phyloP scores from a whole-genome alignment of 2,113 vertebrate species.

The Atractosteus spatula region DNA sequence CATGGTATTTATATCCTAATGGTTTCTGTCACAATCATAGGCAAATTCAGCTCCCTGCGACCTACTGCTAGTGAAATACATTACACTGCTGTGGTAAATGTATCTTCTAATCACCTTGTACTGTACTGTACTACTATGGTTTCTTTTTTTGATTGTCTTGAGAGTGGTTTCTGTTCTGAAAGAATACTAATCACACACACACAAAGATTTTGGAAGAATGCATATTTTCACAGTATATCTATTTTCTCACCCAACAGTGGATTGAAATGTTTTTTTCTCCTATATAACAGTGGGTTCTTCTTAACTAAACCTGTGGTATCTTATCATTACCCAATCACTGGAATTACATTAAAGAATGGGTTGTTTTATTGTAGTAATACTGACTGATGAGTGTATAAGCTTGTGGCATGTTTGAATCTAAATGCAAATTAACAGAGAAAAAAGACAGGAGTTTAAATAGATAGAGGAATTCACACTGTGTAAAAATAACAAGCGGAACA shows the following conservation, averaged over 20 bases:
- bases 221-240: no score
- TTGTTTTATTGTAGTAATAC: not conserved
- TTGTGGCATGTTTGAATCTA: conserved; percentile 35
- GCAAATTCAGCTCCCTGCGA: no score
- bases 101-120: no score
- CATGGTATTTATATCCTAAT: no score
- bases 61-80: no score
- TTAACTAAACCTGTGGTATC: conserved; percentile 9
- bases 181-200: no score
- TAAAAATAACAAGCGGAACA: not conserved
- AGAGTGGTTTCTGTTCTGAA: no score
- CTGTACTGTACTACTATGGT: no score
- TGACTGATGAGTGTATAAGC: conserved; percentile 17
- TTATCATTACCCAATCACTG: conserved; percentile 25
- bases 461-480: conserved; percentile 14
- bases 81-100: no score
- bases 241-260: not conserved
- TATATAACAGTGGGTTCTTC: conserved; percentile 6
- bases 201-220: no score
- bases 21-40: no score
- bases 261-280: not conserved
- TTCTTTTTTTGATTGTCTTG: no score
- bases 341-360: conserved; percentile 25
- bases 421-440: conserved; percentile 41
- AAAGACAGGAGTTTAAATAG: conserved; percentile 30